Evolutionary conservation across 2,113 vertebrate genomes (phyloP).

Genomic region (Protobothrops mucrosquamatus): DNA sequence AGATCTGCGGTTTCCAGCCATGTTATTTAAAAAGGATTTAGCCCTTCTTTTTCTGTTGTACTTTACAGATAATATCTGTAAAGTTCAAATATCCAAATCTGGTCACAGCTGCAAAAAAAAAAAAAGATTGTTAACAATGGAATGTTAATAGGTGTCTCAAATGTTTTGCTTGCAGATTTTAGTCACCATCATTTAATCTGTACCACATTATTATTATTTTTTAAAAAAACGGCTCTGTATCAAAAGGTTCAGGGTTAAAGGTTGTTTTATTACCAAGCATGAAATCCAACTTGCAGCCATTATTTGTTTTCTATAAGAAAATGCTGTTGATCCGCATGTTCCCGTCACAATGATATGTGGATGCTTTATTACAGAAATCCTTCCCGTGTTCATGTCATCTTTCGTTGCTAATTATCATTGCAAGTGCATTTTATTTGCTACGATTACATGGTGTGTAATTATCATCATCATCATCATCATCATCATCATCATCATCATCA

Average conservation of each 20-base stretch:
- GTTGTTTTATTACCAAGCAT: not conserved
- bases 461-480: no score
- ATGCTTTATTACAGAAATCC: not conserved
- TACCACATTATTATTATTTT: conserved; percentile 40
- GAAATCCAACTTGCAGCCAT: conserved; percentile 24
- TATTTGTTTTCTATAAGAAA: not conserved
- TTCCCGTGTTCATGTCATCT: no score
- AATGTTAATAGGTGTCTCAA: conserved; percentile 62
- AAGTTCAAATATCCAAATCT: conserved; percentile 68
- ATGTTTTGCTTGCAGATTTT: conserved; percentile 47
- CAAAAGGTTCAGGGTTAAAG: conserved; percentile 23
- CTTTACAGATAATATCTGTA: conserved; percentile 64
- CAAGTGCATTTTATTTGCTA: no score
- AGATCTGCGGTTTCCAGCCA: conserved; percentile 38
- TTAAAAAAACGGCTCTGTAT: conserved; percentile 6
- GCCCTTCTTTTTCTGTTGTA: conserved; percentile 50
- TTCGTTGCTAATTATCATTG: not conserved
- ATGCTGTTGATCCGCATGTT: not conserved
- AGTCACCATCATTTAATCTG: conserved; percentile 28
- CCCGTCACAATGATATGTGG: not conserved
- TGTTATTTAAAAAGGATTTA: conserved; percentile 59
- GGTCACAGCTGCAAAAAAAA: conserved; percentile 55
- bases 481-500: no score
- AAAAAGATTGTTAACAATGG: conserved; percentile 41
- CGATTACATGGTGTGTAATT: no score